These are phyloP conservation scores for Lates calcarifer DNA, from an alignment of 2,113 vertebrate species.

Conservation along the genomic window DNA sequence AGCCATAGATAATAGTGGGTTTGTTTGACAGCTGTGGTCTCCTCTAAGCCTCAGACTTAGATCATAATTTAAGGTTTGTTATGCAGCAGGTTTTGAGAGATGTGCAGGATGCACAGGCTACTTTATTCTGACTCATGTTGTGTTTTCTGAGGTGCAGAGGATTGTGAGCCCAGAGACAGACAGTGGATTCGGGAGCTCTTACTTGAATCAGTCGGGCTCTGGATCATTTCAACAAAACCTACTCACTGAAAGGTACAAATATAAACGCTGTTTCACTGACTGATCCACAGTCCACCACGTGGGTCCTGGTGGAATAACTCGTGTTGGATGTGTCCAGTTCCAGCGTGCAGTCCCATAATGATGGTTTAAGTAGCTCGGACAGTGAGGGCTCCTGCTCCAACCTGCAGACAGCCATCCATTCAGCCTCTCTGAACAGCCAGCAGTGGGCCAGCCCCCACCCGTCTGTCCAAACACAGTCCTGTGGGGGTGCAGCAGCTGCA, in stretches of 20 bases:
- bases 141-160: slow-evolving; percentile 68
- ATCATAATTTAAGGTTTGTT: neutral
- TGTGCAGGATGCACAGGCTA: neutral
- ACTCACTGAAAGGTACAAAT: slow-evolving; percentile 70
- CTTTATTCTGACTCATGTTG: neutral
- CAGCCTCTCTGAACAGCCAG: slow-evolving; percentile 18
- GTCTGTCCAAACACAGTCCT: slow-evolving; percentile 35
- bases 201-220: slow-evolving; percentile 67
- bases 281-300: neutral
- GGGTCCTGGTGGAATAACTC: neutral
- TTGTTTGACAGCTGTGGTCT: neutral
- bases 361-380: slow-evolving; percentile 68
- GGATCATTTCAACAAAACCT: slow-evolving; percentile 64
- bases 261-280: neutral
- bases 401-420: slow-evolving; percentile 70
- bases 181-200: slow-evolving; percentile 78
- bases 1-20: neutral
- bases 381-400: slow-evolving; percentile 78
- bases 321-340: neutral
- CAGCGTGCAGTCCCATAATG: slow-evolving; percentile 47
- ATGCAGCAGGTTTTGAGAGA: slow-evolving; percentile 1
- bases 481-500: slow-evolving; percentile 29
- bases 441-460: slow-evolving; percentile 22
- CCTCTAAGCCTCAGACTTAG: neutral
- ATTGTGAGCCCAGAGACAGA: slow-evolving; percentile 78